phyloP scores from a whole-genome alignment of 2,797 vertebrate species.

The Trachurus trachurus region DNA sequence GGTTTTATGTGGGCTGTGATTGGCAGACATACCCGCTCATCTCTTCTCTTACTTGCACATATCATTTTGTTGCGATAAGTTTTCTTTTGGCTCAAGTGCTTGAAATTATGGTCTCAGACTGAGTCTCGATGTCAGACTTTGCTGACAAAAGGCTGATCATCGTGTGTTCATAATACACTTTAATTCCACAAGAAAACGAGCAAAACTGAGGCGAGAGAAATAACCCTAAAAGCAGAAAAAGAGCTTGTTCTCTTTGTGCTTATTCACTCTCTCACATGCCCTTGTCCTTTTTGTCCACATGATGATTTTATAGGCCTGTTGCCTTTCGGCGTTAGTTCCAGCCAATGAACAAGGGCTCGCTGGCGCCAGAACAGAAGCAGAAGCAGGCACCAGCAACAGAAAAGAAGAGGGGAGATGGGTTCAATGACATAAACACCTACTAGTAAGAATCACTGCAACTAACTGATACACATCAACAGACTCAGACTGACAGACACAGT shows the following conservation, averaged over 20 bases:
- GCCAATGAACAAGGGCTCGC: slow-evolving; percentile 31
- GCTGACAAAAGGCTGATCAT: background rate
- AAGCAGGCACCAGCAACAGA: background rate
- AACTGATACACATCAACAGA: background rate
- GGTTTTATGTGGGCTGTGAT: background rate
- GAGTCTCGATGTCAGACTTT: background rate
- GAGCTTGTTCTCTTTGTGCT: background rate
- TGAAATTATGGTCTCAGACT: background rate
- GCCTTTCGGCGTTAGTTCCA: slow-evolving; percentile 47
- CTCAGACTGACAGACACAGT: background rate
- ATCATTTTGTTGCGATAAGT: background rate
- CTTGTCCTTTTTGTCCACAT: background rate
- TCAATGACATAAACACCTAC: background rate
- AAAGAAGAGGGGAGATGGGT: background rate
- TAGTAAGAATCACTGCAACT: background rate
- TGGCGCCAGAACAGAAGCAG: slow-evolving; percentile 7
- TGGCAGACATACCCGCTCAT: background rate
- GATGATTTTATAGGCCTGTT: slow-evolving; percentile 37
- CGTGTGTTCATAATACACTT: background rate
- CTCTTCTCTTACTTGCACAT: background rate
- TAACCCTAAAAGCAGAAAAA: background rate
- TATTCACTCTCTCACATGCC: background rate
- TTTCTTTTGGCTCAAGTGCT: background rate
- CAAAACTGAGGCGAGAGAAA: background rate
- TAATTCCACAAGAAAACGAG: background rate